Percentiles rank a stretch among this genome's conserved stretches.
These are phyloP conservation scores for Protodeltote pygarga DNA, from an alignment of 2,888 invertebrate species.

Conservation along the genomic window DNA sequence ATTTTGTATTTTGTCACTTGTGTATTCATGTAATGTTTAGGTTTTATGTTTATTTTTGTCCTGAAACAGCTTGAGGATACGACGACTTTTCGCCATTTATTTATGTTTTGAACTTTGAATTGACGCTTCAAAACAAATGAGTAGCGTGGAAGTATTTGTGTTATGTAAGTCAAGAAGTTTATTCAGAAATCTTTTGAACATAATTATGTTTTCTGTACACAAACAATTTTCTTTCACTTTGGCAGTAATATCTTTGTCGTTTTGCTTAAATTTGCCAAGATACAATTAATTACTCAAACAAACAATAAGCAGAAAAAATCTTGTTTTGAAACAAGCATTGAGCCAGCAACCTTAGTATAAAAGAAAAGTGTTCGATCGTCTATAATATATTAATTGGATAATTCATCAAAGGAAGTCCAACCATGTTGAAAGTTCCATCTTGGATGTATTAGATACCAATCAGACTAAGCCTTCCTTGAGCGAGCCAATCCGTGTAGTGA, in stretches of 20 bases:
- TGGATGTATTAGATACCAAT: too few relatives aligned
- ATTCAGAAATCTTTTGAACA: too few relatives aligned
- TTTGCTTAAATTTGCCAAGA: too few relatives aligned
- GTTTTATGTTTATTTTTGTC: conserved; percentile 18
- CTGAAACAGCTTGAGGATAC: conserved; percentile 4
- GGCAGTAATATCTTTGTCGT: too few relatives aligned
- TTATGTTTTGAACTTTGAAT: not conserved
- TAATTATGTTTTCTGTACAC: too few relatives aligned
- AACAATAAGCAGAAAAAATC: conserved; percentile 35
- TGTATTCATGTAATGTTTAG: conserved; percentile 22
- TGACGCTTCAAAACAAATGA: too few relatives aligned
- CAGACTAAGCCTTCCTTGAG: too few relatives aligned
- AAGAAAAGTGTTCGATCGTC: conserved; percentile 10
- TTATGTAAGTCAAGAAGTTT: too few relatives aligned
- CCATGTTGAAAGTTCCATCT: too few relatives aligned
- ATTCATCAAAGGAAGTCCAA: conserved; percentile 11
- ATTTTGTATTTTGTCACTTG: conserved; percentile 17
- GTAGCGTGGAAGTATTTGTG: too few relatives aligned
- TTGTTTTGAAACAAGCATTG: conserved; percentile 9
- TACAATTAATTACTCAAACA: conserved; percentile 22
- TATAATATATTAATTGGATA: conserved; percentile 20
- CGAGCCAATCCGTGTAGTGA: too few relatives aligned
- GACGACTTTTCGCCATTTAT: not conserved
- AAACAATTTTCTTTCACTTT: too few relatives aligned
- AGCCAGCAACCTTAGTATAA: conserved; percentile 15